Base-by-base conservation (phyloP, 2,113 vertebrate species). In the Thalassoma bifasciatum region DNA sequence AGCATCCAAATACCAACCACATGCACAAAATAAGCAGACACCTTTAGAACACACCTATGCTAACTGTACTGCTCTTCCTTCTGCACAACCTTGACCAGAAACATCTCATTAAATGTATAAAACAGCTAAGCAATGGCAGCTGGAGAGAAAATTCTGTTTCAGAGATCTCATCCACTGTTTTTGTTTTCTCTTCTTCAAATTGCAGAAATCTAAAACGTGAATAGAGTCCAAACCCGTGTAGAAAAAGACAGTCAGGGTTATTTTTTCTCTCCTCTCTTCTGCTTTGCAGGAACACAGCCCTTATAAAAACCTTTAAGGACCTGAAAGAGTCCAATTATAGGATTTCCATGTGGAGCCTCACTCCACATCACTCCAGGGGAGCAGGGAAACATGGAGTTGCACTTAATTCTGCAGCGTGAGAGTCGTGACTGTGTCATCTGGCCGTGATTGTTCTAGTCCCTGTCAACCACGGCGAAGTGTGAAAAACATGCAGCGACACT, bases 311-410 rank as follows among this genome's bases (percentile, higher is more conserved):
- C 40, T 76, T 51, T 30, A 49, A 37, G 46, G 47, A 75, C 62
- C 61, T 81, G 53, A 61, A 57, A 85, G 24, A 38, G 73, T 57
- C 71, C 79, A 89, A 85, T 83, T 86, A 89, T 74, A 71, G 75
- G 59, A 81, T 88, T 66, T 75, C 46, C 77, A 76, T 50, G 57
- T 64, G 59, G 36, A 74, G 42, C 71, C 42, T 85, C 50, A 30
- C 37, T 76, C 75, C 84, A 75, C 79, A 79, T 82, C 62, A 67
- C 84, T 61, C 19, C 10, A 5, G 82, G 69, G 66, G 61, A 38
- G 60, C 17, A 47, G 49, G 52, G n/a, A 56, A 83, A 81, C 72
- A 87, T 34, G 36, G 58, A 64, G 59, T 79, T 77, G 73, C 83
- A 81, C 85, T 89, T 86, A 83, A 85, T 75, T 72, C 57, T 61